phyloP scores from a whole-genome alignment of 2,797 vertebrate species.

The Peromyscus melanophrys region DNA sequence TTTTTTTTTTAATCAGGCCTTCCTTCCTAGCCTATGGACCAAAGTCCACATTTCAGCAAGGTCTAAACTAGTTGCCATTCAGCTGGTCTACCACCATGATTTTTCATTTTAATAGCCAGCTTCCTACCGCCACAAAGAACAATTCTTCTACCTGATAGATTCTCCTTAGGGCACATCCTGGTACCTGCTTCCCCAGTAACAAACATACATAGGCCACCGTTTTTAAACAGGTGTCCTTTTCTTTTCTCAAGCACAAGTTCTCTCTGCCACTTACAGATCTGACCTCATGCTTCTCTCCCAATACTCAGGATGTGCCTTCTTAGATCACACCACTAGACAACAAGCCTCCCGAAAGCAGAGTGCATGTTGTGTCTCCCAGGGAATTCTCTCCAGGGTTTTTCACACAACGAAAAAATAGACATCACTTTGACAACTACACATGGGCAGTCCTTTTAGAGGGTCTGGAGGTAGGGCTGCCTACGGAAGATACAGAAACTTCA shows the following conservation, averaged over 20 bases:
- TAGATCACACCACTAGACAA: background rate
- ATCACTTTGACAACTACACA: background rate
- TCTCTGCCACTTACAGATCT: background rate
- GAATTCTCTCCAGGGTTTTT: background rate
- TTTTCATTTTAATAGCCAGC: background rate
- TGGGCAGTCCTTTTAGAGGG: background rate
- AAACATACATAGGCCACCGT: background rate
- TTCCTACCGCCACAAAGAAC: background rate
- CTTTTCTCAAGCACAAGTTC: conserved; percentile 12
- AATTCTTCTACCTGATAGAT: background rate
- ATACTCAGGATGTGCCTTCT: background rate
- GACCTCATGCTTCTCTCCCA: background rate
- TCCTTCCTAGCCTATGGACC: background rate
- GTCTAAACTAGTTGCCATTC: background rate
- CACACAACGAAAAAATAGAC: background rate
- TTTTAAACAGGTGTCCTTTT: background rate
- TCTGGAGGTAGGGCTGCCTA: background rate
- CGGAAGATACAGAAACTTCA: background rate
- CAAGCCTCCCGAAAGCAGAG: background rate
- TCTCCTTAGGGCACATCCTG: background rate
- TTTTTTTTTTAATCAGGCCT: background rate
- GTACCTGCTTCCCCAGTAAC: background rate
- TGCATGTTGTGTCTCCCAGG: conserved; percentile 15
- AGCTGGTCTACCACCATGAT: background rate
- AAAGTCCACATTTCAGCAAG: background rate